These are phyloP conservation scores for Drosophila arizonae DNA, from an alignment of 1,140 invertebrate genomes.

Conservation along the genomic window DNA sequence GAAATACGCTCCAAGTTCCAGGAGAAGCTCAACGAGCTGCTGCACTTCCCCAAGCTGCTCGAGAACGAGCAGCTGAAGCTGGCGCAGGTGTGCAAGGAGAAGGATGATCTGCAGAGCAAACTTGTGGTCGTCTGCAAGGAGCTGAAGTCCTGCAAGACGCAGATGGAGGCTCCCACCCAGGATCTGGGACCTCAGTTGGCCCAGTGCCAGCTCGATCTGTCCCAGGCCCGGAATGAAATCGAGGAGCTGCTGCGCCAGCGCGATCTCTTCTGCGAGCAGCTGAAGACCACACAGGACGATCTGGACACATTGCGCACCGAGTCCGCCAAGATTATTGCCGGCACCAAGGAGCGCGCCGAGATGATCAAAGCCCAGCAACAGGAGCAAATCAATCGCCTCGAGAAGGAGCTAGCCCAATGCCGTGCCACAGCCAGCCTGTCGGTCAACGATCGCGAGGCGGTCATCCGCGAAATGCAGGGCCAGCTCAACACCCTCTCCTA, in stretches of 20 bases:
- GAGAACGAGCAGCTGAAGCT: constrained; percentile 89
- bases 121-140: constrained; percentile 78
- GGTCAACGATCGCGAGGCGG: constrained; percentile 87
- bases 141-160: constrained; percentile 63
- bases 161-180: constrained; percentile 47
- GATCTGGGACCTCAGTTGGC: constrained; percentile 65
- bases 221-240: constrained; percentile 54
- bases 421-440: constrained; percentile 85
- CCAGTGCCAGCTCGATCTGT: constrained; percentile 70
- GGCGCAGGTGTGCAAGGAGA: constrained; percentile 87
- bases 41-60: constrained; percentile 88
- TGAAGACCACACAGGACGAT: constrained; percentile 86
- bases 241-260: constrained; percentile 71
- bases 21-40: constrained; percentile 89
- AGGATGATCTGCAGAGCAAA: constrained; percentile 73
- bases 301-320: constrained; percentile 88
- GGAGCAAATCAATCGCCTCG: constrained; percentile 86
- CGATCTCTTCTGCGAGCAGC: constrained; percentile 76
- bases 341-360: constrained; percentile 88
- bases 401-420: constrained; percentile 86
- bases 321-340: constrained; percentile 87
- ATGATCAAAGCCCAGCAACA: constrained; percentile 85
- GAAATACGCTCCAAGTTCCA: constrained; percentile 89
- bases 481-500: constrained; percentile 76
- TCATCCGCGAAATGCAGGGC: constrained; percentile 82